These are phyloP conservation scores for Coleophora deauratella DNA, from an alignment of 2,888 invertebrate species.

Conservation along the genomic window DNA sequence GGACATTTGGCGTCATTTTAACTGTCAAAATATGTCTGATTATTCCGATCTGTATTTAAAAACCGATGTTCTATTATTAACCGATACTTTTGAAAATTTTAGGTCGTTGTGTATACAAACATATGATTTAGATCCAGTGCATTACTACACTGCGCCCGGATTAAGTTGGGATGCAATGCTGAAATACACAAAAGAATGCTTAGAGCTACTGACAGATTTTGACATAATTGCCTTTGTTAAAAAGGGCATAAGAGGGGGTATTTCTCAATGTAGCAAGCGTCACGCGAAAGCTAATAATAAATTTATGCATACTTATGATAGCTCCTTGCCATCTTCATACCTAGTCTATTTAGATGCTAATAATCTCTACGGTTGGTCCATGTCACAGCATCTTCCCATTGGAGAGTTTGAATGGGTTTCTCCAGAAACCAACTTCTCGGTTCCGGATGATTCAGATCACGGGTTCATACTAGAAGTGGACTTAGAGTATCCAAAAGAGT, in stretches of 20 bases:
- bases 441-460: conserved; percentile 10
- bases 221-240: conserved; percentile 15
- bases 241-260: conserved; percentile 17
- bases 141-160: conserved; percentile 21
- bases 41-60: conserved; percentile 30
- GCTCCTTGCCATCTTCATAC: conserved; percentile 15
- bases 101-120: conserved; percentile 21
- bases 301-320: conserved; percentile 21
- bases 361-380: conserved; percentile 35
- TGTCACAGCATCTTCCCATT: conserved; percentile 27
- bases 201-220: conserved; percentile 17
- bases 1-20: conserved; percentile 24
- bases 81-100: conserved; percentile 34
- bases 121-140: conserved; percentile 20
- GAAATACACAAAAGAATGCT: conserved; percentile 13
- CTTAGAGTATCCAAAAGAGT: conserved; percentile 20
- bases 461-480: conserved; percentile 28
- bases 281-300: conserved; percentile 30
- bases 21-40: conserved; percentile 20
- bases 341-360: conserved; percentile 32
- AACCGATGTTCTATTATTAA: conserved; percentile 27
- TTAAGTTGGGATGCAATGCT: conserved; percentile 24
- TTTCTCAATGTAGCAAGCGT: conserved; percentile 20
- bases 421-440: conserved; percentile 10
- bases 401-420: conserved; percentile 28